Conservation (phyloP, 1,140 invertebrate species). For the Heterodera carotae region DNA sequence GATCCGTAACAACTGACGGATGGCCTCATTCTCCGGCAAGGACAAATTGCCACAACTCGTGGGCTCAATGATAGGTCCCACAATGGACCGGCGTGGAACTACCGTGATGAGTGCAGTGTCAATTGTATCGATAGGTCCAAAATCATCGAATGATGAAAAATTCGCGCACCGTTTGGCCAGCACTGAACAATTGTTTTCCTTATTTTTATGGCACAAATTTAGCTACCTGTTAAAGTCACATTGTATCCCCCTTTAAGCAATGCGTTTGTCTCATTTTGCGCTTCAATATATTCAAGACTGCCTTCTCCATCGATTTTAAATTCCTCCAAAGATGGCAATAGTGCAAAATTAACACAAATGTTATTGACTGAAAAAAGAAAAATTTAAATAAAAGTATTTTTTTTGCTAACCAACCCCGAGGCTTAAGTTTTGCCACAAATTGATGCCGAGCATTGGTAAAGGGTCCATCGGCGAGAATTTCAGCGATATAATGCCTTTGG, state of each 20-base stretch:
- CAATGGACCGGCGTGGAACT: neutral
- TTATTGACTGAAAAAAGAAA: conserved; percentile 23
- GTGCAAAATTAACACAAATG: conserved; percentile 20
- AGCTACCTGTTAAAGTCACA: conserved; percentile 1
- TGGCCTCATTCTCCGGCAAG: conserved; percentile 42
- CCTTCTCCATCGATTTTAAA: conserved; percentile 41
- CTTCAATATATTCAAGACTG: conserved; percentile 31
- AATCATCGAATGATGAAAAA: neutral
- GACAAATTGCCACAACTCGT: conserved; percentile 42
- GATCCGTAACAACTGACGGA: conserved; percentile 31
- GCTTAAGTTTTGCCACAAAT: conserved; percentile 44
- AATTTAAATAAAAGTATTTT: too few relatives aligned
- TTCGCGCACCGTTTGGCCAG: neutral
- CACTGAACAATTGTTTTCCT: neutral
- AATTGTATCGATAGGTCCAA: neutral
- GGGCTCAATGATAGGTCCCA: conserved; percentile 43
- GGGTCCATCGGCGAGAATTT: conserved; percentile 26
- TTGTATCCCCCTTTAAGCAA: neutral
- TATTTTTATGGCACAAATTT: neutral
- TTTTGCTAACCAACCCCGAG: conserved; percentile 28
- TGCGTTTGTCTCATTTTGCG: conserved; percentile 5
- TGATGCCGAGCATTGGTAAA: neutral
- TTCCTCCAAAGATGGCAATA: conserved; percentile 36
- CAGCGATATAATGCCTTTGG: conserved; percentile 31
- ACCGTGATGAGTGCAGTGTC: conserved; percentile 14